Evolutionary conservation across 2,797 vertebrate genomes (phyloP), one percentile per base, ranked within the genome.

Genomic region (Rhabdomys pumilio): DNA sequence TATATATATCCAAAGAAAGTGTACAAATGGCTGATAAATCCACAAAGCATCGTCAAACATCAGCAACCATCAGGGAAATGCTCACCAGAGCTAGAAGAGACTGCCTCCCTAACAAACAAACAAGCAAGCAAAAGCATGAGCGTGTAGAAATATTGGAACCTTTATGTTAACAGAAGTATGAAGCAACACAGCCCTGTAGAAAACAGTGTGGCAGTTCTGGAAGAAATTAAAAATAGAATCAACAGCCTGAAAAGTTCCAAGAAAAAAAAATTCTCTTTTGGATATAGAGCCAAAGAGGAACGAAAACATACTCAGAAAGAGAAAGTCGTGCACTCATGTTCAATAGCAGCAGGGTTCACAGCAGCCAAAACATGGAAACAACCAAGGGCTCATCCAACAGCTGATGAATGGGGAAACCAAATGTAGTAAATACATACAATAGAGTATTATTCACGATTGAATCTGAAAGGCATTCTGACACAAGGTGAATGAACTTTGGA

Each of bases 151-250:
- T 41, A 84, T 8, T 41, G 10, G 10, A 82, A 84, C 7, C 3
- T 82, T 14, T 83, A 50, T 4, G 15, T 67, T 83, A 53, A 53
- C 57, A 31, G 22, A 92, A 84, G 34, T 11, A 47, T 69, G 24
- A 92, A 75, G 41, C 65, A 67, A 29, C 22, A 59, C 4, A 92
- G 17, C 83, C 31, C 5, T 59, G 0, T 77, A 24, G 50, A 73
- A 93, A 92, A 72, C 24, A 65, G 6, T 50, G 44, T 77, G 50
- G 14, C 24, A 50, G 53, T 53, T 76, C 72, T 63, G 65, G 8
- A 83, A 72, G 57, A 77, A 89, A 84, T 69, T 76, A 89, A 83
- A 89, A 95, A 59, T 53, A 44, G 24, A 72, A 34, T 84, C 41
- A 61, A 31, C 31, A 87, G 38, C 24, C 63, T 80, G 34, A 59